A percentile compares a stretch with the other conserved stretches of the same genome.
Conservation (phyloP, 1,140 invertebrate genomes). For the Philopotamus ludificatus region DNA sequence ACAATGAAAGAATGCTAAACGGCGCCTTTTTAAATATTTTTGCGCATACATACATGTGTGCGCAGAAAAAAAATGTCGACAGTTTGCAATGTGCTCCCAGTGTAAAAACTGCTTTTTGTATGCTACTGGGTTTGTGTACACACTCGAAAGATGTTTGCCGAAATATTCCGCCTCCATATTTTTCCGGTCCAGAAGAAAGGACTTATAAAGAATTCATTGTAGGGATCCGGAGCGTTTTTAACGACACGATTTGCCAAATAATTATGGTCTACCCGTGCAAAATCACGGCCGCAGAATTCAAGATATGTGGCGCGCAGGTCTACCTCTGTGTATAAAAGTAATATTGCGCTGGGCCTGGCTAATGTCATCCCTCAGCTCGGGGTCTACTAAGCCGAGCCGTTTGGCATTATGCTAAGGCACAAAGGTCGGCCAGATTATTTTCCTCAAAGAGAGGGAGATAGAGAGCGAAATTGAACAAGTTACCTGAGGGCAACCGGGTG, state of each 20-base stretch:
- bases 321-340: conserved; percentile 2
- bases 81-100: conserved; percentile 13
- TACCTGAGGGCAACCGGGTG: conserved; percentile 23
- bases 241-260: too few species aligned
- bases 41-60: background rate
- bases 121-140: conserved; percentile 37
- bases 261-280: too few species aligned
- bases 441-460: conserved; percentile 30
- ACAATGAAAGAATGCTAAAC: too few species aligned
- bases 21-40: too few species aligned
- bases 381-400: conserved; percentile 12
- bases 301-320: background rate
- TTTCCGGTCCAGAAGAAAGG: conserved; percentile 26
- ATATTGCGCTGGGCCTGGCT: conserved; percentile 3
- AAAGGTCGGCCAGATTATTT: conserved; percentile 35
- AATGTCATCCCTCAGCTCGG: conserved; percentile 13
- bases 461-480: conserved; percentile 34
- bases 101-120: conserved; percentile 37
- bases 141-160: conserved; percentile 42
- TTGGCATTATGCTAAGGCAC: conserved; percentile 17
- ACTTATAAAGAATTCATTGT: conserved; percentile 40
- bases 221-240: background rate
- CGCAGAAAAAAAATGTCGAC: background rate
- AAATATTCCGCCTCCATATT: conserved; percentile 42
- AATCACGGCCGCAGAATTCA: conserved; percentile 8